phyloP scores from a whole-genome alignment of 2,888 invertebrate species.

The Drosophila subsilvestris region DNA sequence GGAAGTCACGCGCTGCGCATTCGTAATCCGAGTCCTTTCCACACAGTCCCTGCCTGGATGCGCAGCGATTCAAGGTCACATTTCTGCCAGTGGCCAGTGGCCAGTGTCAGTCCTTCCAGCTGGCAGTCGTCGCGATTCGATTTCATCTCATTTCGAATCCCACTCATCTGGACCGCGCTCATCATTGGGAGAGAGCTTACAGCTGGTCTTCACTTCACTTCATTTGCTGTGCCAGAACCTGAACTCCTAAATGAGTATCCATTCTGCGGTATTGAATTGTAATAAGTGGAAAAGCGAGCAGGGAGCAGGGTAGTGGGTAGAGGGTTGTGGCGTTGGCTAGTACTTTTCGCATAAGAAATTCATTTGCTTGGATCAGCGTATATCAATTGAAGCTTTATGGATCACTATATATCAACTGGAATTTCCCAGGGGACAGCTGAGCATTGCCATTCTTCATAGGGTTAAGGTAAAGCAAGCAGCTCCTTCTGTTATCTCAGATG shows the following conservation, averaged over 20 bases:
- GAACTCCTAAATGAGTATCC: too few relatives aligned
- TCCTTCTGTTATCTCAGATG: too few relatives aligned
- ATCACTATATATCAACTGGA: background rate
- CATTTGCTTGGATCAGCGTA: too few relatives aligned
- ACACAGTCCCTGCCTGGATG: constrained; percentile 18
- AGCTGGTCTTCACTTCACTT: background rate
- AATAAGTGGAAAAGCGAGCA: too few relatives aligned
- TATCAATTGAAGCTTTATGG: background rate
- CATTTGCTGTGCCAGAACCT: background rate
- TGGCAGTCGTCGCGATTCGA: constrained; percentile 29
- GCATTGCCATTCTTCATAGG: too few relatives aligned
- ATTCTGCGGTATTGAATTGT: too few relatives aligned
- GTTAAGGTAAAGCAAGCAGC: too few relatives aligned
- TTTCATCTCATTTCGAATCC: constrained; percentile 44
- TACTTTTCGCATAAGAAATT: too few relatives aligned
- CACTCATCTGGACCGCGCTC: constrained; percentile 4
- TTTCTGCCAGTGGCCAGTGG: constrained; percentile 2
- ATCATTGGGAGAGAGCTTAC: constrained; percentile 32
- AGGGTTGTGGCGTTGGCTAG: too few relatives aligned
- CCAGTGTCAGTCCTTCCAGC: constrained; percentile 11
- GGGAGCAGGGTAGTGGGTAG: too few relatives aligned
- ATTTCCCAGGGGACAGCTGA: background rate
- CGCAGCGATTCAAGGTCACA: constrained; percentile 44
- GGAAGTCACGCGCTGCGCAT: constrained; percentile 78
- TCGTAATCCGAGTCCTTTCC: constrained; percentile 63